Evolutionary conservation across 1,140 invertebrate species (phyloP).

Genomic region (Drosophila simulans): DNA sequence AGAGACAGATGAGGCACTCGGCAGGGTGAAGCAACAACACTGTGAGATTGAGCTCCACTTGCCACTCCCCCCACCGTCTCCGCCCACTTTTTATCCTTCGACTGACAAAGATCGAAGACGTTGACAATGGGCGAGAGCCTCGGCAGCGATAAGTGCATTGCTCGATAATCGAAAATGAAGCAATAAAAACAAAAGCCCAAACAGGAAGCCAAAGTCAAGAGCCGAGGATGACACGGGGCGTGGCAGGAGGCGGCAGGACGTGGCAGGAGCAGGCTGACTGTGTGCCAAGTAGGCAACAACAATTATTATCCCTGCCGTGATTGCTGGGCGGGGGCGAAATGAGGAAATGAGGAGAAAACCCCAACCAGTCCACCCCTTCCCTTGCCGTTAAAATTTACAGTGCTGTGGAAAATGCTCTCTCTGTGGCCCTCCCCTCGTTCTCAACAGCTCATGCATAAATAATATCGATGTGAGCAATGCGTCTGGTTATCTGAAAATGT

Average conservation of each 20-base stretch:
- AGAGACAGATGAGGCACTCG: conserved; percentile 47
- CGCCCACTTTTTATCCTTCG: conserved; percentile 24
- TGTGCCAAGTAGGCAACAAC: conserved; percentile 52
- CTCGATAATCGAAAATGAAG: conserved; percentile 77
- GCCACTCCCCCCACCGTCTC: not conserved
- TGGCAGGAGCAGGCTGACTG: not conserved
- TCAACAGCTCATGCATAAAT: conserved; percentile 54
- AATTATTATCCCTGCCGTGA: conserved; percentile 56
- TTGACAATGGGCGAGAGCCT: conserved; percentile 57
- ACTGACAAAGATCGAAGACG: conserved; percentile 68
- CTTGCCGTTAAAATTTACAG: conserved; percentile 33
- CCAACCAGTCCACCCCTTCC: not conserved
- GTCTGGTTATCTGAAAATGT: conserved; percentile 50
- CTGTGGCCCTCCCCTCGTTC: not conserved
- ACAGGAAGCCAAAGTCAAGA: conserved; percentile 45
- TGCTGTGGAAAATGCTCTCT: conserved; percentile 20
- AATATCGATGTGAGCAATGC: conserved; percentile 62
- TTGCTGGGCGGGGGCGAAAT: conserved; percentile 30
- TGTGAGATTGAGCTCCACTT: conserved; percentile 54
- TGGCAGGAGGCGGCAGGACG: not conserved
- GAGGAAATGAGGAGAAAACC: not conserved
- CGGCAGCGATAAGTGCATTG: conserved; percentile 72
- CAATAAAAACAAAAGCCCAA: conserved; percentile 70
- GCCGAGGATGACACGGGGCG: conserved; percentile 12
- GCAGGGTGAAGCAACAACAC: conserved; percentile 21